Conservation (phyloP, 2,113 vertebrate genomes). For the Odontophorus gujanensis region DNA sequence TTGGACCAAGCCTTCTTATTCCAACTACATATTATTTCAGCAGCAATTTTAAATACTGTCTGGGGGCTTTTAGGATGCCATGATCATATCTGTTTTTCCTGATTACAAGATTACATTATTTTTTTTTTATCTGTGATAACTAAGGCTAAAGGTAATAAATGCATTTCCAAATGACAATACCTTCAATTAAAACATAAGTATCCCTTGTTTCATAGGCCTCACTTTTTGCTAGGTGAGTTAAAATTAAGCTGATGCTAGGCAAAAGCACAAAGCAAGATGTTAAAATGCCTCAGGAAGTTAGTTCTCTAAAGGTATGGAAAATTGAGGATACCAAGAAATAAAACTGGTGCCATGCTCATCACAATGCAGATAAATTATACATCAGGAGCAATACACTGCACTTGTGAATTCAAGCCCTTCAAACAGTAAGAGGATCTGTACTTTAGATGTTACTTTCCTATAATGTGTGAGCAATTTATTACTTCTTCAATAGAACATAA, state of each 20-base stretch:
- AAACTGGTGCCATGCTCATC: rapidly evolving
- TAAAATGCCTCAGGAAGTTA: background rate
- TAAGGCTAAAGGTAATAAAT: background rate
- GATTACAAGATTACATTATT: background rate
- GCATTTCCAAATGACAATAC: background rate
- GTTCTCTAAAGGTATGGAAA: background rate
- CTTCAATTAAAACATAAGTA: background rate
- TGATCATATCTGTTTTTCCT: background rate
- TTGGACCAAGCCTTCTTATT: background rate
- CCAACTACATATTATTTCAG: background rate
- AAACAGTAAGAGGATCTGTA: background rate
- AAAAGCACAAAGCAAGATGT: background rate
- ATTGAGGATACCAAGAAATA: background rate
- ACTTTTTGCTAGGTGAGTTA: background rate
- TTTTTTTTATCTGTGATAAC: background rate
- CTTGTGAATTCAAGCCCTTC: background rate
- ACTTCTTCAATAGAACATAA: background rate
- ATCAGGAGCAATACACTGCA: background rate
- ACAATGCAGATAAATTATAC: background rate
- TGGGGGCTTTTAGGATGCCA: background rate
- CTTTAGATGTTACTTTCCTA: background rate
- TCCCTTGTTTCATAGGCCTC: background rate
- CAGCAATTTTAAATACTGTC: background rate
- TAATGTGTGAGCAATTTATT: background rate
- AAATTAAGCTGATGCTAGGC: background rate